Evolutionary conservation across 2,113 vertebrate species (phyloP).

Genomic region (Halcyon malimbica): DNA sequence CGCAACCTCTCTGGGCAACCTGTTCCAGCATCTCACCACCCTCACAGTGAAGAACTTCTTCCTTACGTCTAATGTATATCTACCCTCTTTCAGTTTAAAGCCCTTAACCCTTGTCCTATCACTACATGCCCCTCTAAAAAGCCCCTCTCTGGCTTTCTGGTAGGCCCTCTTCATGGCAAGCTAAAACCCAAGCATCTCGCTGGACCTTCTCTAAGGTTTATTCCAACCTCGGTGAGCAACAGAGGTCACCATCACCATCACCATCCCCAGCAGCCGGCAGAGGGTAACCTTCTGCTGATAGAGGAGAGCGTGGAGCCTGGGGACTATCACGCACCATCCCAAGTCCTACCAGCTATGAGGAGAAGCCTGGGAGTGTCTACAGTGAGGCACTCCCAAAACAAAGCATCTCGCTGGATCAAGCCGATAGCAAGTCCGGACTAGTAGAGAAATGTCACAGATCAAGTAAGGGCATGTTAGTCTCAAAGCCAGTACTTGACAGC

Average conservation of each 20-base stretch:
- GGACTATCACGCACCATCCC: not conserved
- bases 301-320: not conserved
- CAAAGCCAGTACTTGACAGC: not conserved
- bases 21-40: not conserved
- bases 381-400: not conserved
- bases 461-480: not conserved
- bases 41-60: not conserved
- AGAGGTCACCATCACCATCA: fast-evolving
- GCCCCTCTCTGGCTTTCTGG: not conserved
- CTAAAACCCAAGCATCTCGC: not conserved
- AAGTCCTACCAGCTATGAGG: not conserved
- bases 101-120: not conserved
- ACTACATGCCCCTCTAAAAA: not conserved
- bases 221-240: not conserved
- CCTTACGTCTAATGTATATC: too few relatives aligned
- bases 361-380: not conserved
- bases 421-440: not conserved
- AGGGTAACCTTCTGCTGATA: not conserved
- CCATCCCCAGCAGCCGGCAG: not conserved
- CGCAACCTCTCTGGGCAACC: too few relatives aligned
- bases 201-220: not conserved
- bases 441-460: not conserved
- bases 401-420: not conserved
- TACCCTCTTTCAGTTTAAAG: not conserved
- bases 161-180: not conserved